Conservation (phyloP, 2,888 invertebrate genomes). For the Hirtodrosophila cameraria region DNA sequence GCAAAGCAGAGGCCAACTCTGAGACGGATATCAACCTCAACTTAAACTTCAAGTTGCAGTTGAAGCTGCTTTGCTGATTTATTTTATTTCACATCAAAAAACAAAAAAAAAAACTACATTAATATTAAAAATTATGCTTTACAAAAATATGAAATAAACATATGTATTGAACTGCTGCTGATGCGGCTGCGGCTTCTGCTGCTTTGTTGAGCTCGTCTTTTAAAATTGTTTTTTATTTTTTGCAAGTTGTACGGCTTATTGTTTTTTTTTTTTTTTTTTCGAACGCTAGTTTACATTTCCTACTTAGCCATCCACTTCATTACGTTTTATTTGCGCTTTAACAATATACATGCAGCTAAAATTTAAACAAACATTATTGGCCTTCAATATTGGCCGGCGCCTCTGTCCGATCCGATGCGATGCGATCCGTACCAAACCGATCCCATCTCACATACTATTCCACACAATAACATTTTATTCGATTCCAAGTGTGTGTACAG, state of each 20-base stretch:
- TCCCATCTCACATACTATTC: constrained; percentile 15
- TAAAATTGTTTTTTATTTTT: constrained; percentile 27
- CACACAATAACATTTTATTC: constrained; percentile 7
- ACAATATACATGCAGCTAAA: constrained; percentile 54
- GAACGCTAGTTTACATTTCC: constrained; percentile 72
- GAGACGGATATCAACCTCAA: background rate
- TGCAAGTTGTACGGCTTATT: constrained; percentile 40
- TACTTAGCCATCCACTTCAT: constrained; percentile 70
- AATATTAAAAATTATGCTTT: constrained; percentile 74
- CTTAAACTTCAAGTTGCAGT: background rate
- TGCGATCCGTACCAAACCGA: background rate
- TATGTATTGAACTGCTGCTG: constrained; percentile 43
- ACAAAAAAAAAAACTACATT: constrained; percentile 72
- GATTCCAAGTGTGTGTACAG: constrained; percentile 45
- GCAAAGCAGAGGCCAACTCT: constrained; percentile 6
- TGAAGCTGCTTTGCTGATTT: constrained; percentile 63
- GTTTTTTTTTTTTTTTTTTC: constrained; percentile 41
- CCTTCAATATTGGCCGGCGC: constrained; percentile 59
- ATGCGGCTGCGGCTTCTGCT: constrained; percentile 14
- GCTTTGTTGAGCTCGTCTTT: constrained; percentile 11
- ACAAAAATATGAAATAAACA: constrained; percentile 72
- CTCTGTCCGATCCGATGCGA: constrained; percentile 30
- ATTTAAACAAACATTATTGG: constrained; percentile 75
- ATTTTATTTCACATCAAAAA: constrained; percentile 74
- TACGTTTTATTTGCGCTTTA: constrained; percentile 71